These are phyloP conservation scores for Drosophila kambysellisi DNA, from an alignment of 2,888 invertebrate species.

Conservation along the genomic window DNA sequence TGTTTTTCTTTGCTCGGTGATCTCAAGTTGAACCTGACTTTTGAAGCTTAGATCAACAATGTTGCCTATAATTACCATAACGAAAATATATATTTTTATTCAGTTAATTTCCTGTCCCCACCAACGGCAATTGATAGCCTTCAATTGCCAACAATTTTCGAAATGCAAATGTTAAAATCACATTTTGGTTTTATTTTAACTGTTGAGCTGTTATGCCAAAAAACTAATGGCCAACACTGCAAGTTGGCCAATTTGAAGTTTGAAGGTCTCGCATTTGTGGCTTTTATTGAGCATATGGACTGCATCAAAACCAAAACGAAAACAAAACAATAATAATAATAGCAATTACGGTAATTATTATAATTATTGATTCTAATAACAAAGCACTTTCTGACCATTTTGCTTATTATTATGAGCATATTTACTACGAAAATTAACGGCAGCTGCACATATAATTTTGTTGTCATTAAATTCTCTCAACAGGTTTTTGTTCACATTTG, in stretches of 20 bases:
- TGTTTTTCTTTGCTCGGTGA: neutral
- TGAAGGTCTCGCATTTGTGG: constrained; percentile 43
- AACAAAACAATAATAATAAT: constrained; percentile 21
- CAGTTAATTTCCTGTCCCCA: constrained; percentile 51
- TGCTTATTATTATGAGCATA: constrained; percentile 29
- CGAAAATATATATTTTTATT: constrained; percentile 44
- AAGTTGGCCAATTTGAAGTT: constrained; percentile 32
- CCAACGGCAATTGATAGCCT: constrained; percentile 52
- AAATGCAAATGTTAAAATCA: constrained; percentile 41
- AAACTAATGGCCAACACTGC: constrained; percentile 44
- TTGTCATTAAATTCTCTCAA: constrained; percentile 10
- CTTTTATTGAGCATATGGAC: constrained; percentile 10
- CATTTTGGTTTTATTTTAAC: constrained; percentile 2
- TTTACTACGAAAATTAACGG: constrained; percentile 23
- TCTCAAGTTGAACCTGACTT: constrained; percentile 44
- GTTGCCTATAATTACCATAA: constrained; percentile 68
- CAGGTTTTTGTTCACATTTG: constrained; percentile 17
- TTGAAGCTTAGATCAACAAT: constrained; percentile 61
- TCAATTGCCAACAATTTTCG: constrained; percentile 58
- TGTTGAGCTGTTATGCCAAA: constrained; percentile 16
- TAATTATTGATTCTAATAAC: constrained; percentile 53
- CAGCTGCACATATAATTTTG: constrained; percentile 21
- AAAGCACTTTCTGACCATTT: constrained; percentile 30
- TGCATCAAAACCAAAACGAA: neutral
- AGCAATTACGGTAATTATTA: constrained; percentile 57